A percentile compares a stretch with the other conserved stretches of the same genome.
phyloP scores from a whole-genome alignment of 1,140 invertebrate species.

The Cherax quadricarinatus region DNA sequence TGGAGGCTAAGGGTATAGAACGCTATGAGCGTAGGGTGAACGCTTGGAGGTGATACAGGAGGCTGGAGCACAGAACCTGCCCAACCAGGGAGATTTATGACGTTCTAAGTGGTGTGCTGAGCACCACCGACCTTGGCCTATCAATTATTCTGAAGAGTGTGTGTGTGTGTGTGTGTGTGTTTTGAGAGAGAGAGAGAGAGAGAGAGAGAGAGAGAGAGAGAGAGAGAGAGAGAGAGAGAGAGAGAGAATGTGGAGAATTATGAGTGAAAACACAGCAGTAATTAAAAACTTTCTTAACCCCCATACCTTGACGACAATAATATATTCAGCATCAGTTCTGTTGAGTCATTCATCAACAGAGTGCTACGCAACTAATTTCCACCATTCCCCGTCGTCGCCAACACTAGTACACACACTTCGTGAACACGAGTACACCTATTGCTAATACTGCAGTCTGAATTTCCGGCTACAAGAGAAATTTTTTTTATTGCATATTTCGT shows the following conservation, averaged over 20 bases:
- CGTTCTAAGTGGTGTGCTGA: conserved; percentile 59
- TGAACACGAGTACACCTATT: too few species aligned
- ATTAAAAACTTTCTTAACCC: not conserved
- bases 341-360: too few species aligned
- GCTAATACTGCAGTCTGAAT: too few species aligned
- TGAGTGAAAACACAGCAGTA: too few species aligned
- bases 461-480: too few species aligned
- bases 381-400: too few species aligned
- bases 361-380: too few species aligned
- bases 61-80: not conserved
- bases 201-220: conserved; percentile 26
- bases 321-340: too few species aligned
- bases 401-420: too few species aligned
- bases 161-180: conserved; percentile 35
- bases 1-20: too few species aligned
- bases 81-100: conserved; percentile 51
- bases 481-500: too few species aligned
- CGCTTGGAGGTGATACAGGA: not conserved
- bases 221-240: conserved; percentile 15
- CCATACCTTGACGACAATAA: not conserved
- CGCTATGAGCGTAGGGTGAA: not conserved
- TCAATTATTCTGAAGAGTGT: conserved; percentile 58
- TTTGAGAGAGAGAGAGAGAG: not conserved
- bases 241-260: not conserved
- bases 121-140: conserved; percentile 59